phyloP scores from a whole-genome alignment of 2,888 invertebrate species.

The Oligia strigilis region DNA sequence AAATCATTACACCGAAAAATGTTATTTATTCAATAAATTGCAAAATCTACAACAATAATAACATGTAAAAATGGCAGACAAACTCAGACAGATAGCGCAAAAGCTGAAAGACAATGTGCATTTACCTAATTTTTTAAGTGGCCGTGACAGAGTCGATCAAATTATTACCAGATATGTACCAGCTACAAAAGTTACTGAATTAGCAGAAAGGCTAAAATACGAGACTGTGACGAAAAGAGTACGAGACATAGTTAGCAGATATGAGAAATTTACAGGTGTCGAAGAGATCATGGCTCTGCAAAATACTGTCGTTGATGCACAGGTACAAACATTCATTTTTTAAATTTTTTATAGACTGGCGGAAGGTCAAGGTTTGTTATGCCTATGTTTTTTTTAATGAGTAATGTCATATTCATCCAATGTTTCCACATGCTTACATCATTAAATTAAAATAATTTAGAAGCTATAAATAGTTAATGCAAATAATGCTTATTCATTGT shows the following conservation, averaged over 20 bases:
- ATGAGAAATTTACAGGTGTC: slow-evolving; percentile 94
- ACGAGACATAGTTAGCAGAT: slow-evolving; percentile 90
- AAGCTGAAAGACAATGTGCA: slow-evolving; percentile 82
- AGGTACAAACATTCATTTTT: slow-evolving; percentile 78
- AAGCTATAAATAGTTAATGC: slow-evolving; percentile 40
- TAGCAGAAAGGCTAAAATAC: slow-evolving; percentile 84
- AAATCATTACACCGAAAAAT: slow-evolving; percentile 73
- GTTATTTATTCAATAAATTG: slow-evolving; percentile 63
- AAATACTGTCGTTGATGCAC: slow-evolving; percentile 93
- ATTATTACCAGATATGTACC: slow-evolving; percentile 83
- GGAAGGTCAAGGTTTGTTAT: slow-evolving; percentile 38
- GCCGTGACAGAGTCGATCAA: slow-evolving; percentile 84
- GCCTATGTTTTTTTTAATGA: slow-evolving; percentile 12
- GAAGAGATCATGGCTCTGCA: slow-evolving; percentile 95
- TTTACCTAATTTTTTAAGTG: slow-evolving; percentile 73
- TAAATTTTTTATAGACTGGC: not conserved
- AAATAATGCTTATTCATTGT: slow-evolving; percentile 45
- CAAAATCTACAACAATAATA: slow-evolving; percentile 69
- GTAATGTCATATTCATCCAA: slow-evolving; percentile 10
- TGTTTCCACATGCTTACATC: slow-evolving; percentile 33
- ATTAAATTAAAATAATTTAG: slow-evolving; percentile 18
- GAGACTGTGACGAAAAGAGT: slow-evolving; percentile 80
- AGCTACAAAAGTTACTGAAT: slow-evolving; percentile 78
- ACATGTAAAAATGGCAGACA: slow-evolving; percentile 87
- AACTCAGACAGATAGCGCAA: slow-evolving; percentile 82